Base-by-base conservation (phyloP, 2,113 vertebrate species). In the Psettodes erumei region DNA sequence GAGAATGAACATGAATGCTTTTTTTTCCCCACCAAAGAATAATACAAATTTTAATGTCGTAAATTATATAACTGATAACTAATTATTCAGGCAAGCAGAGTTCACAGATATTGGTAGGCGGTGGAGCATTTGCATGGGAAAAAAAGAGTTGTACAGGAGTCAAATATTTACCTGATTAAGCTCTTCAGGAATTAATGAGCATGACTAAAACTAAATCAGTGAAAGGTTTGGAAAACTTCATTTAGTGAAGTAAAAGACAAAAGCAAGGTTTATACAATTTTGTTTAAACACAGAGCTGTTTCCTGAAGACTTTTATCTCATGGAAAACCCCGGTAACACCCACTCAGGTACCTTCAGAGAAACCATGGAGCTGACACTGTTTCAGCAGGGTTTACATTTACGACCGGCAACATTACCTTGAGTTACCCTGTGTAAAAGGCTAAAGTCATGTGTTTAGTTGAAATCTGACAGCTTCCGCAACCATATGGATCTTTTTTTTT, bases 331-430 rank as follows among this genome's bases (percentile, higher is more conserved):
- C 68, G 51, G 54, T 56, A 68, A 89, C 56, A 71, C 80, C 75
- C 71, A 83, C 82, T 85, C 59, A 76, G 50, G 42, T 77, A 43
- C 54, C 66, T 66, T 70, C 38, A 73, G 37, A 70, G 50, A 75
- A 63, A 38, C 30, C 6, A 21, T 15, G 25, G 47, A 21, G 58
- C 65, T 72, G 69, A 59, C 64, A 56, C 30, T 10, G 60, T 35
- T 45, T 74, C 63, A 32, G 50, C 37, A 28, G 5, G 12, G 65
- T 58, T 58, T 32, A 77, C 64, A 55, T 71, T 83, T 75, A 79
- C 71, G 77, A 86, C 48, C 71, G 61, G 82, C 79, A 88, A 81
- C 82, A 81, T 82, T 76, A 56, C 55, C 67, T 74, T 32, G 33
- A 78, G 43, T 81, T 48, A 71, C 48, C 58, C 51, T 6, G 16